A percentile compares a stretch with the other conserved stretches of the same genome.
Conservation (phyloP, 2,888 invertebrate species). For the Drosophila flavopinicola region DNA sequence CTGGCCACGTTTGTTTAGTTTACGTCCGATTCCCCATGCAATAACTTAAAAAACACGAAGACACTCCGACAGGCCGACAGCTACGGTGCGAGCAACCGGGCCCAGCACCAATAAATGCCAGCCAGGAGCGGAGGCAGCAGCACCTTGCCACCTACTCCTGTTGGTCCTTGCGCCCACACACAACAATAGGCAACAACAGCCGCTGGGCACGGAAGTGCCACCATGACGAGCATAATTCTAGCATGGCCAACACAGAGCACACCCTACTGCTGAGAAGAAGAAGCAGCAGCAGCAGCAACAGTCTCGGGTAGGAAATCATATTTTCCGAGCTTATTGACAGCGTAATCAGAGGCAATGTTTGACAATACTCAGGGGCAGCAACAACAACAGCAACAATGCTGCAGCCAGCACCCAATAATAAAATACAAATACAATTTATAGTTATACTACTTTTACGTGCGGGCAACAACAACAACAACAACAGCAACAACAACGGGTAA, state of each 20-base stretch:
- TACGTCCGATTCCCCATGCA: constrained; percentile 81
- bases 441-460: constrained; percentile 53
- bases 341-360: constrained; percentile 74
- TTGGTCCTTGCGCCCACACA: neutral
- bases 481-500: no score
- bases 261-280: constrained; percentile 25
- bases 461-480: constrained; percentile 25
- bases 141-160: constrained; percentile 37
- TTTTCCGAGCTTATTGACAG: constrained; percentile 79
- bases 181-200: constrained; percentile 63
- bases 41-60: constrained; percentile 82
- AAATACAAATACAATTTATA: constrained; percentile 77
- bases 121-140: no score
- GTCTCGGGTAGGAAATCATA: constrained; percentile 64
- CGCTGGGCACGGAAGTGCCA: constrained; percentile 71
- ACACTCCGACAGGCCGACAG: constrained; percentile 50
- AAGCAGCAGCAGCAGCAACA: constrained; percentile 56
- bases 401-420: constrained; percentile 66
- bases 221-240: constrained; percentile 82
- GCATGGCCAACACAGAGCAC: constrained; percentile 62
- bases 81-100: constrained; percentile 34
- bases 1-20: constrained; percentile 74
- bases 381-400: constrained; percentile 40
- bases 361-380: constrained; percentile 46
- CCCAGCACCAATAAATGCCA: constrained; percentile 58